These are phyloP conservation scores for Megaleporinus macrocephalus DNA, from an alignment of 2,113 vertebrate genomes.

Conservation along the genomic window DNA sequence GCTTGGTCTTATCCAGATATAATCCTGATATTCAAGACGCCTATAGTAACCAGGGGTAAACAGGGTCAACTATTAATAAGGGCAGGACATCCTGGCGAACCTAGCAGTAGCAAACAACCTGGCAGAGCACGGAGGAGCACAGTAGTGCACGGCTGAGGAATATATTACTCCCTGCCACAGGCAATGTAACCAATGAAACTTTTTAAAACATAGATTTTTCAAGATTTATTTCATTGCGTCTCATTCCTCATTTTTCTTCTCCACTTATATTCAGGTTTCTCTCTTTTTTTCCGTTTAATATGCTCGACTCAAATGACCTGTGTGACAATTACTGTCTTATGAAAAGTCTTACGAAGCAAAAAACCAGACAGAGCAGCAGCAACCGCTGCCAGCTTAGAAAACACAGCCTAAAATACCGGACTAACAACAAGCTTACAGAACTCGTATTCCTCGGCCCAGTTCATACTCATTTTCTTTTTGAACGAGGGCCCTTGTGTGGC, in stretches of 20 bases:
- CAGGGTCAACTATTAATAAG: too few species aligned
- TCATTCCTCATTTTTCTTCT: not conserved
- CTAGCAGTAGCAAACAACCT: too few species aligned
- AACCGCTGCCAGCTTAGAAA: slow-evolving; percentile 18
- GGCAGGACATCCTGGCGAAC: too few species aligned
- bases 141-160: too few species aligned
- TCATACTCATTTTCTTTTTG: slow-evolving; percentile 41
- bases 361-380: not conserved
- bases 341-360: slow-evolving; percentile 32
- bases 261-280: not conserved
- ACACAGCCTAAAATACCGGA: slow-evolving; percentile 42
- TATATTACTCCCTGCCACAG: not conserved
- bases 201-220: not conserved
- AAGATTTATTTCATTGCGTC: slow-evolving; percentile 11
- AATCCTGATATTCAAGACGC: too few species aligned
- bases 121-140: too few species aligned
- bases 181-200: slow-evolving; percentile 1
- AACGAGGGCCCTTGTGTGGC: slow-evolving; percentile 26
- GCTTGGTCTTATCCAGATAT: too few species aligned
- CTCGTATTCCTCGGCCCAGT: slow-evolving; percentile 38
- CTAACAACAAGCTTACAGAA: slow-evolving; percentile 39
- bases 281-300: not conserved
- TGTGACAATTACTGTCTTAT: slow-evolving; percentile 4
- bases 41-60: too few species aligned
- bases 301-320: slow-evolving; percentile 11